These are phyloP conservation scores for Eretmochelys imbricata DNA, from an alignment of 2,113 vertebrate species.

Conservation along the genomic window DNA sequence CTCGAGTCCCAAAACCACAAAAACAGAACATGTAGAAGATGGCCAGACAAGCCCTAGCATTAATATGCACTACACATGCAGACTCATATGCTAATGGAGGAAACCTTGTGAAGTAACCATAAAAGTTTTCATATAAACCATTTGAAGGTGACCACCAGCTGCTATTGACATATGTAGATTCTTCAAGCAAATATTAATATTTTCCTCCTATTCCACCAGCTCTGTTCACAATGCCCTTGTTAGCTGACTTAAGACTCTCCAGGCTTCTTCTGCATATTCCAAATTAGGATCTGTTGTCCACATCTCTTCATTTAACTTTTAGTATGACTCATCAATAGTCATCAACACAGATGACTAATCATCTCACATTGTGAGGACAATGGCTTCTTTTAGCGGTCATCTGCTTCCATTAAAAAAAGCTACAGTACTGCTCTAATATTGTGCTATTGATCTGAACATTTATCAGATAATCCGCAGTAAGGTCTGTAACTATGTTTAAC, in stretches of 20 bases:
- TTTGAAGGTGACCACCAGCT: not conserved
- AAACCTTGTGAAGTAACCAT: not conserved
- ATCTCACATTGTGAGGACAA: conserved; percentile 33
- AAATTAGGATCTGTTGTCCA: conserved; percentile 30
- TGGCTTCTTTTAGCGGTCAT: not conserved
- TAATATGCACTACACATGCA: not conserved
- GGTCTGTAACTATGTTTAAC: conserved; percentile 32
- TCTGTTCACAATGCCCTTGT: not conserved
- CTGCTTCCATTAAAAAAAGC: conserved; percentile 14
- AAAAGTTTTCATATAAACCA: conserved; percentile 12
- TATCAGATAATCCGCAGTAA: not conserved
- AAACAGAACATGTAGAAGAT: not conserved
- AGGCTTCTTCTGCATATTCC: not conserved
- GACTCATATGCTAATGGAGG: not conserved
- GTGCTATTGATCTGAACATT: conserved; percentile 48
- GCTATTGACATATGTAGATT: conserved; percentile 1
- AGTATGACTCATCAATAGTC: conserved; percentile 29
- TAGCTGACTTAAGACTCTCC: not conserved
- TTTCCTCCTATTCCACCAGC: not conserved
- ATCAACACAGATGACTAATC: conserved; percentile 46
- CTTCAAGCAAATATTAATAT: conserved; percentile 5
- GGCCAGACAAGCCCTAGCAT: not conserved
- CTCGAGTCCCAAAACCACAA: not conserved
- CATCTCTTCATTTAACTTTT: conserved; percentile 34
- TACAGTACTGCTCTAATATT: conserved; percentile 31